Evolutionary conservation across 1,140 invertebrate genomes (phyloP), one percentile per base, ranked within the genome.

Genomic region (Drosophila erecta): DNA sequence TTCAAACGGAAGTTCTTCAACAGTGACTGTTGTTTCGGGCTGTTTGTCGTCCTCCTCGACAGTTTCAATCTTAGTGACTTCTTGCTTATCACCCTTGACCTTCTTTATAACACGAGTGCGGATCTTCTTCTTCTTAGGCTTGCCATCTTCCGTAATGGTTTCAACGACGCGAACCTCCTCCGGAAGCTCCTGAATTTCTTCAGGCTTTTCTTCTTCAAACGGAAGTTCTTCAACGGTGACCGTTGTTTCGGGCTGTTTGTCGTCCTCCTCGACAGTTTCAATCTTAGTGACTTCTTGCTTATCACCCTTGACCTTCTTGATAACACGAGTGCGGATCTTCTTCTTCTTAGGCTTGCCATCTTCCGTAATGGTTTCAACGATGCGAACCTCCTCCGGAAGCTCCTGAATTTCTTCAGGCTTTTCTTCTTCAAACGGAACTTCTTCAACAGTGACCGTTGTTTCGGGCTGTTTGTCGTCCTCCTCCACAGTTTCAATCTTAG

Each of bases 81-180:
- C 44, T 27, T 47, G 44, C 14, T 47, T 47, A 14, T 47, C 44
- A 27, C 44, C 44, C 22, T 27, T 47, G 44, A 47, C 44, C 44
- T 47, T 47, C 44, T 47, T 47, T 12, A 47, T 47, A 2, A 47
- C 44, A 2, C 44, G 44, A 47, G 44, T 47, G 2, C 44, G 44
- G 44, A 47, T 47, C 22, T 47, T 47, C 44, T 47, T 47, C 44
- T 47, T 47, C 44, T 47, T 47, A 6, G 44, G 44, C 44, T 47
- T 47, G 44, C 44, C 44, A 14, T 47, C 44, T n/a, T 47, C 44
- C 20, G 44, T 47, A 3, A 47, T 3, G 14, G 44, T 47, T 47
- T 47, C 44, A 8, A 47, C 44, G 0, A 47, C 44, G 22, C 44
- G 44, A n/a, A 47, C 44, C 22, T 47, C 44, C 44, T 47, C 44